Percentiles rank a stretch among this genome's conserved stretches.
Evolutionary conservation across 2,797 vertebrate genomes (phyloP).

Genomic region (Adelosebastes latens): DNA sequence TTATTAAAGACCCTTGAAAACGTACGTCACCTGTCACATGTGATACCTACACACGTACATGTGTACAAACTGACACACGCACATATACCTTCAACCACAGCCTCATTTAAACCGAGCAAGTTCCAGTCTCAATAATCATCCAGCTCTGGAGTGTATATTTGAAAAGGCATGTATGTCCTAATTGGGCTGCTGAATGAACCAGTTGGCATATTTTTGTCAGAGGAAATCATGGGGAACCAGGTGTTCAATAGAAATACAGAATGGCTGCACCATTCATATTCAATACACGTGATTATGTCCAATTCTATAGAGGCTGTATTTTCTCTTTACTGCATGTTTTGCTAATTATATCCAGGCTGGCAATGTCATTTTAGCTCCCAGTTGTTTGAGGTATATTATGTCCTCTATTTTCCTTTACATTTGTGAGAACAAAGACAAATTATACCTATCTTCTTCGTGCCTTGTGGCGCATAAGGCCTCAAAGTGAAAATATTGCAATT

Average conservation of each 20-base stretch:
- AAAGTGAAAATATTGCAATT: background rate
- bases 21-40: constrained; percentile 53
- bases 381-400: background rate
- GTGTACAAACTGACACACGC: background rate
- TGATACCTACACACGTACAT: background rate
- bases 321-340: background rate
- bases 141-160: constrained; percentile 12
- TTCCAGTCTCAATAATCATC: constrained; percentile 52
- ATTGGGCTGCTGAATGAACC: constrained; percentile 62
- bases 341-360: background rate
- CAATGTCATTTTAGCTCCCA: background rate
- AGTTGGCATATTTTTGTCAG: constrained; percentile 11
- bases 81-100: background rate
- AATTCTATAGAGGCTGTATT: background rate
- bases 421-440: background rate
- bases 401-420: background rate
- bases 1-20: constrained; percentile 61
- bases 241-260: background rate
- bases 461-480: background rate
- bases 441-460: background rate
- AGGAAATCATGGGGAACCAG: constrained; percentile 14
- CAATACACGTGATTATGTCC: background rate
- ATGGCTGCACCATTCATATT: background rate
- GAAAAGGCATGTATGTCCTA: constrained; percentile 50
- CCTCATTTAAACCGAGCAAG: constrained; percentile 31